A percentile compares a stretch with the other conserved stretches of the same genome.
These are phyloP conservation scores for Chiloscyllium plagiosum DNA, from an alignment of 2,113 vertebrate genomes.

Conservation along the genomic window DNA sequence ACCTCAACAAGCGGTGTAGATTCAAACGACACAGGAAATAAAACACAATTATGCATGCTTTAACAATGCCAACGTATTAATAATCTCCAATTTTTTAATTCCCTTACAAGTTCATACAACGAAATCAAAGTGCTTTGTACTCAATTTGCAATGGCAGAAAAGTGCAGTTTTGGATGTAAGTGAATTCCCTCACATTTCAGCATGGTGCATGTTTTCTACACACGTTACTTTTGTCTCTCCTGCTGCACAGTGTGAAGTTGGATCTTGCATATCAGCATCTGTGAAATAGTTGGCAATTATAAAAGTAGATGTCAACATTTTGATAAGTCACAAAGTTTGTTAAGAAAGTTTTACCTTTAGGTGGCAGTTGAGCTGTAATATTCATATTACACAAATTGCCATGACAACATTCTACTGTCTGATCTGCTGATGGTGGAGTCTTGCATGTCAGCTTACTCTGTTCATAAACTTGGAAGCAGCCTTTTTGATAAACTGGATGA, in stretches of 20 bases:
- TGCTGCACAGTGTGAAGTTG: background rate
- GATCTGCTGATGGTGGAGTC: constrained; percentile 84
- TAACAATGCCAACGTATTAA: background rate
- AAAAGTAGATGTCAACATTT: background rate
- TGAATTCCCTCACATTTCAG: background rate
- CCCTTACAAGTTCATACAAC: background rate
- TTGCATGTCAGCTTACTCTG: constrained; percentile 93
- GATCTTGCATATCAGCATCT: background rate
- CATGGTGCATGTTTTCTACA: background rate
- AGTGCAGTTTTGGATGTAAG: background rate
- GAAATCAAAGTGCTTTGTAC: background rate
- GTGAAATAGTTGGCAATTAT: background rate
- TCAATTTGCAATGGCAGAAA: background rate
- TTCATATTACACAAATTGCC: constrained; percentile 91
- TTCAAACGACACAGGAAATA: background rate
- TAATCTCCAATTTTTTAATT: background rate
- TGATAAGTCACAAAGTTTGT: background rate
- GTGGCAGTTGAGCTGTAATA: constrained; percentile 77
- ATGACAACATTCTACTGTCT: constrained; percentile 91
- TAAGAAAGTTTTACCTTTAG: constrained; percentile 63
- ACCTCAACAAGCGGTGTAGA: background rate
- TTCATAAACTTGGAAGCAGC: constrained; percentile 91
- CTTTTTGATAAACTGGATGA: constrained; percentile 78
- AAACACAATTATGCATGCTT: background rate
- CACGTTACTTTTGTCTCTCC: background rate